phyloP scores from a whole-genome alignment of 2,888 invertebrate species.

The Podotricha telesiphe region DNA sequence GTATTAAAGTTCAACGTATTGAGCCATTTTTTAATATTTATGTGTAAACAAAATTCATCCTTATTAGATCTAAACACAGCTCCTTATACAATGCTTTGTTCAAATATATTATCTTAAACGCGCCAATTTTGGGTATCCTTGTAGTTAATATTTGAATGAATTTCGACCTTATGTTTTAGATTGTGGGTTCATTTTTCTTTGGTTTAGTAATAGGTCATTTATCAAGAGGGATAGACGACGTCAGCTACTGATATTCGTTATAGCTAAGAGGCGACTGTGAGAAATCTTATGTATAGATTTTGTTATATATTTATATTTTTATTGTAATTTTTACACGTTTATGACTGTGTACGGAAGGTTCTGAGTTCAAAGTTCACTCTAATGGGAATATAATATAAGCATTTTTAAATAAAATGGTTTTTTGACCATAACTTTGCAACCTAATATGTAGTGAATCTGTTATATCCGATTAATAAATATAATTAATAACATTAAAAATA shows the following conservation, averaged over 20 bases:
- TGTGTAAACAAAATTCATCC: conserved; percentile 25
- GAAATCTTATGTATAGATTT: conserved; percentile 15
- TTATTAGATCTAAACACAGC: conserved; percentile 32
- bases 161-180: conserved; percentile 20
- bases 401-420: no score
- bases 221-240: conserved; percentile 66
- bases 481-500: no score
- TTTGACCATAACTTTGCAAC: no score
- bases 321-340: background rate
- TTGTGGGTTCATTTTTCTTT: conserved; percentile 32
- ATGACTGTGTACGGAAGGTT: no score
- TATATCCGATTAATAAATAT: no score
- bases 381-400: no score
- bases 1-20: conserved; percentile 21
- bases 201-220: conserved; percentile 55
- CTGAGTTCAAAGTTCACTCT: no score
- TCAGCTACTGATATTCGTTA: conserved; percentile 57
- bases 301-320: conserved; percentile 9
- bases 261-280: conserved; percentile 20
- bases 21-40: conserved; percentile 5
- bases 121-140: conserved; percentile 43
- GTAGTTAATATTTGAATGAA: conserved; percentile 12
- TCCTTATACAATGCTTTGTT: conserved; percentile 50
- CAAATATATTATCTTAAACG: conserved; percentile 46
- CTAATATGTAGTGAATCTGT: no score